Evolutionary conservation across 2,888 invertebrate species (phyloP), one percentile per base, ranked within the genome.

Genomic region (Catocala nupta): DNA sequence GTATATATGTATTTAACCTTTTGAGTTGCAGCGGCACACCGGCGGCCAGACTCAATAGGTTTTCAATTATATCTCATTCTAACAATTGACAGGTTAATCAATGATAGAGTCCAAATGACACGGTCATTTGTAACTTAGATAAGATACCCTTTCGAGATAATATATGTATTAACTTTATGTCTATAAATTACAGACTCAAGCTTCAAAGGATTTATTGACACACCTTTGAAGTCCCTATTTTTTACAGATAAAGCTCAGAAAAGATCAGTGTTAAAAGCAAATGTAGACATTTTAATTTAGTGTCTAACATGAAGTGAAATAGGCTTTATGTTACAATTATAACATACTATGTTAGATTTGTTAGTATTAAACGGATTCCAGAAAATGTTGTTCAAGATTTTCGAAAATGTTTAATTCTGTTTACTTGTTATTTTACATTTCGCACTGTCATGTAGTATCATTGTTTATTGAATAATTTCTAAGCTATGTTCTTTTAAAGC

Each of bases 161-260:
- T 44, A 25, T n/a, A 33, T 44, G n/a, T n/a, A 33, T 54, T 54
- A 54, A 42, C n/a, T 16, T 33, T n/a, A 8, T 25, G 12, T 16
- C 33, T 33, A 54, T 54, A 54, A 54, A 54, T 54, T 44, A 54
- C 53, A 54, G 33, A 44, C 53, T 54, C 25, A 16, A 44, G 25
- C 43, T 43, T 44, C 25, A 44, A n/a, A 54, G 43, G 44, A 54
- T 54, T 54, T 54, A 54, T 54, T 44, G 53, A 44, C 43, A 54
- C 13, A 11, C 12, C 53, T 44, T 54, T 33, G 53, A 44, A 33
- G 43, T 43, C 44, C 44, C 33, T n/a, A 5, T 54, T 44, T 54
- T 54, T 54, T 9, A 44, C 25, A 25, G n/a, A 12, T 8, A 33
- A 9, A 42, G 44, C 8, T 43, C n/a, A n/a, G 9, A 33, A 54